phyloP scores from a whole-genome alignment of 2,888 invertebrate species.

The Anodontia alba region DNA sequence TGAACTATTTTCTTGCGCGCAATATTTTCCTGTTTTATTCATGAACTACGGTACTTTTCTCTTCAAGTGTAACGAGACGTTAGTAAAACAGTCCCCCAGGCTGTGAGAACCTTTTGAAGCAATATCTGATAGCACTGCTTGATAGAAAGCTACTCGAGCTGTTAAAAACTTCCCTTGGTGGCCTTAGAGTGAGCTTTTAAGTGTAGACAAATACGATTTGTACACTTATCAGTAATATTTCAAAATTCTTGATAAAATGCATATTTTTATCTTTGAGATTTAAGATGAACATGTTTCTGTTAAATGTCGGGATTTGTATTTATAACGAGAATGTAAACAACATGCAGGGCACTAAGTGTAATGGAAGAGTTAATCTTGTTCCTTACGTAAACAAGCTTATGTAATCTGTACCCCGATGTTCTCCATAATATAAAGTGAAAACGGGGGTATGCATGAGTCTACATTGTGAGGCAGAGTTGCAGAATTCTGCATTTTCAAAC shows the following conservation, averaged over 20 bases:
- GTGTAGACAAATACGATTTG: background rate
- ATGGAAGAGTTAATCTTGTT: no score
- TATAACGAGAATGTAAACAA: no score
- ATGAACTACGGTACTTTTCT: slow-evolving; percentile 3
- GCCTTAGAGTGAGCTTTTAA: slow-evolving; percentile 9
- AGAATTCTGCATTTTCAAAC: no score
- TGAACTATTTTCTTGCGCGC: background rate
- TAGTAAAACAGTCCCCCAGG: slow-evolving; percentile 9
- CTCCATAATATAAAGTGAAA: no score
- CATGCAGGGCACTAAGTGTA: no score
- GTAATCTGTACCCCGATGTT: no score
- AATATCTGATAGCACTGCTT: slow-evolving; percentile 12
- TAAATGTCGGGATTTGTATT: no score
- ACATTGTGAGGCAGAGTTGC: no score
- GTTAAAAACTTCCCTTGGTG: slow-evolving; percentile 21
- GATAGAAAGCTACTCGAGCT: slow-evolving; percentile 17
- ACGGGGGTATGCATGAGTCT: no score
- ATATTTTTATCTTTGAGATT: slow-evolving; percentile 8
- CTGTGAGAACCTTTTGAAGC: slow-evolving; percentile 16
- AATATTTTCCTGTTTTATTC: background rate
- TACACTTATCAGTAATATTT: slow-evolving; percentile 7
- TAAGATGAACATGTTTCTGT: background rate
- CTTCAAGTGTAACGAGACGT: slow-evolving; percentile 19
- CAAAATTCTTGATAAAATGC: slow-evolving; percentile 15
- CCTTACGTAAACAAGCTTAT: no score